A percentile compares a stretch with the other conserved stretches of the same genome.
Conservation (phyloP, 2,888 invertebrate genomes). For the Tuta absoluta region DNA sequence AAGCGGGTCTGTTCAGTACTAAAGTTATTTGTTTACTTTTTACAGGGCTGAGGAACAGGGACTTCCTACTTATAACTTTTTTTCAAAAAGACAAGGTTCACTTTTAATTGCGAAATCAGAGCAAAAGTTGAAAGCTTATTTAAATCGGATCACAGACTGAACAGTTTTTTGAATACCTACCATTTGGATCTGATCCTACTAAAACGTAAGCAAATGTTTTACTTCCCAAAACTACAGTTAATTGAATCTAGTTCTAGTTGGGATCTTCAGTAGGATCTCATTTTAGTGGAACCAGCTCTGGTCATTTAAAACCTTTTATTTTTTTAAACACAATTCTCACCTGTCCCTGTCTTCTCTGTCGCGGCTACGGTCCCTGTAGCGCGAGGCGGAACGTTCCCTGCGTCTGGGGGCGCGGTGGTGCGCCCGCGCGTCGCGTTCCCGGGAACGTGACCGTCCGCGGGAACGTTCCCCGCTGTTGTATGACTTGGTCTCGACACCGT, state of each 20-base stretch:
- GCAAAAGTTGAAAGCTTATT: too few species aligned
- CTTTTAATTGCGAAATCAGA: too few species aligned
- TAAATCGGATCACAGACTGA: too few species aligned
- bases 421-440: constrained; percentile 58
- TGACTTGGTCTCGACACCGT: constrained; percentile 98
- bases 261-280: too few species aligned
- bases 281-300: too few species aligned
- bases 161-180: too few species aligned
- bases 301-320: not conserved
- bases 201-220: too few species aligned
- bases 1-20: not conserved
- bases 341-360: constrained; percentile 74
- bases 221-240: too few species aligned
- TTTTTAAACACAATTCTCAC: too few species aligned
- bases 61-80: not conserved
- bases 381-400: constrained; percentile 66
- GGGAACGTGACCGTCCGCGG: constrained; percentile 64
- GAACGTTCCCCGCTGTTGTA: constrained; percentile 85
- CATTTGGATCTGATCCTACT: too few species aligned
- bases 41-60: not conserved
- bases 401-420: constrained; percentile 70
- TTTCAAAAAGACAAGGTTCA: not conserved
- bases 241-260: too few species aligned
- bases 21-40: not conserved
- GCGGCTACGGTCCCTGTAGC: constrained; percentile 70